These are phyloP conservation scores for Drosophila eugracilis DNA, from an alignment of 1,140 invertebrate genomes.

Conservation along the genomic window DNA sequence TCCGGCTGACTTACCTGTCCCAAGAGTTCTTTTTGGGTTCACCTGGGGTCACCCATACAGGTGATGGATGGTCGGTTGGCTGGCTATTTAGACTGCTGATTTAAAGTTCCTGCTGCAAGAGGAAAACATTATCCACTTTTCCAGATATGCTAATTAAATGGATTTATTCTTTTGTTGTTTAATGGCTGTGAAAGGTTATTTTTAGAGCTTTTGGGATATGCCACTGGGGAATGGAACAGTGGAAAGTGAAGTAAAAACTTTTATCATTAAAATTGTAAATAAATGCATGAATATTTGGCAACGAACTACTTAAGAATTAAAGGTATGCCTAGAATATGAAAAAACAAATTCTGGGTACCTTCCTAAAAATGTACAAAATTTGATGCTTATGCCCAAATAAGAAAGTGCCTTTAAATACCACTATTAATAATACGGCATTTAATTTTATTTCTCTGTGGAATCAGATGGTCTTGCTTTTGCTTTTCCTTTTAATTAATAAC, in stretches of 20 bases:
- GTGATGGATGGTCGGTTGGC: conserved; percentile 27
- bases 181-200: neutral
- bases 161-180: conserved; percentile 6
- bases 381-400: neutral
- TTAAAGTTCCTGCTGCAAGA: neutral
- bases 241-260: too few relatives aligned
- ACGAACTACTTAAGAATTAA: neutral
- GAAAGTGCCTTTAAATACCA: neutral
- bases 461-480: neutral
- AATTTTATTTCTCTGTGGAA: neutral
- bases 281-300: neutral
- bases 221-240: too few relatives aligned
- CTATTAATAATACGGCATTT: neutral
- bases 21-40: conserved; percentile 38
- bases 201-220: neutral
- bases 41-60: conserved; percentile 49
- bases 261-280: neutral
- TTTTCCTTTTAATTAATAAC: conserved; percentile 15
- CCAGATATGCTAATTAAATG: conserved; percentile 19
- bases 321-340: too few relatives aligned
- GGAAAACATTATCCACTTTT: conserved; percentile 10
- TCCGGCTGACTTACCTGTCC: conserved; percentile 13
- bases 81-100: conserved; percentile 5
- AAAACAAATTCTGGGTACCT: neutral
- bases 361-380: neutral